These are phyloP conservation scores for Notarius quadriscutis DNA, from an alignment of 2,113 vertebrate genomes.

Conservation along the genomic window DNA sequence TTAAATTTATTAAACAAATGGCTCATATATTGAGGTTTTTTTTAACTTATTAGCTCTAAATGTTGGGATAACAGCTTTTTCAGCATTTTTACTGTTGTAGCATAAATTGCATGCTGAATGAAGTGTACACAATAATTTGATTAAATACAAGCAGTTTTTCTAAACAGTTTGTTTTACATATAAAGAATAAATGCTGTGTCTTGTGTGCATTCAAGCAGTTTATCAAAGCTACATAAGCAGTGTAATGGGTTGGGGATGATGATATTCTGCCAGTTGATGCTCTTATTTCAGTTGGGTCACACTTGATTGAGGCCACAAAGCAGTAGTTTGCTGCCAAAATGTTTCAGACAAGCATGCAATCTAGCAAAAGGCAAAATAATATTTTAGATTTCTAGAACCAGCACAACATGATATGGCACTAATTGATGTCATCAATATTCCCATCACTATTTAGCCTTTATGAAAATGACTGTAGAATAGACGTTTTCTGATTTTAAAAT, in stretches of 20 bases:
- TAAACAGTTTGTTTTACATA: not conserved
- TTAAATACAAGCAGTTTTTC: not conserved
- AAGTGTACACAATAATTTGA: not conserved
- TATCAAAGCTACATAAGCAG: constrained; percentile 10
- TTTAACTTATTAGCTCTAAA: not conserved
- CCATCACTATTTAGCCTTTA: not conserved
- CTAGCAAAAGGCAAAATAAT: not conserved
- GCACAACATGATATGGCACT: constrained; percentile 35
- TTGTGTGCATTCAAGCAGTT: not conserved
- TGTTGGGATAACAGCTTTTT: not conserved
- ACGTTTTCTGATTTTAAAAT: constrained; percentile 57
- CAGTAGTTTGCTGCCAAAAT: not conserved
- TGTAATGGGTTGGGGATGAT: constrained; percentile 9
- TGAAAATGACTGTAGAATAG: not conserved
- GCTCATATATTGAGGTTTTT: not conserved
- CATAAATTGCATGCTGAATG: not conserved
- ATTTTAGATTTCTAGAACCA: not conserved
- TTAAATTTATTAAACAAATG: not conserved
- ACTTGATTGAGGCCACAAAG: constrained; percentile 2
- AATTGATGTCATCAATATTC: not conserved
- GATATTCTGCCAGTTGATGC: not conserved
- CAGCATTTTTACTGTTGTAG: not conserved
- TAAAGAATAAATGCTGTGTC: not conserved
- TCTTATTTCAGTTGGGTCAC: not conserved
- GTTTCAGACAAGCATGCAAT: not conserved